phyloP scores from a whole-genome alignment of 1,140 invertebrate genomes.

The Temnothorax curvispinosus region DNA sequence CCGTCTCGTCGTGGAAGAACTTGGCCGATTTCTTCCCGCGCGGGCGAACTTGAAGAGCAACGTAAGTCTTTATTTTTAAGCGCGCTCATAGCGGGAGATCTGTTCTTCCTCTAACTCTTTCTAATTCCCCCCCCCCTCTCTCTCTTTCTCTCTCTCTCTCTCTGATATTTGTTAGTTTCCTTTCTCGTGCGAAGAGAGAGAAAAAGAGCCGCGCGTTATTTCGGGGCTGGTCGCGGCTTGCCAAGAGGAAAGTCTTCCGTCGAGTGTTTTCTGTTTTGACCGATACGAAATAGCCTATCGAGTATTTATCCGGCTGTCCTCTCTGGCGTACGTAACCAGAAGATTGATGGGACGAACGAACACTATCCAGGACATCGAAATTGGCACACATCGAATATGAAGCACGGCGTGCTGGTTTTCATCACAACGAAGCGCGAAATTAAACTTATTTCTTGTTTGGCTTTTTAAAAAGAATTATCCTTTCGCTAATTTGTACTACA shows the following conservation, averaged over 20 bases:
- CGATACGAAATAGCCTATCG: slow-evolving; percentile 31
- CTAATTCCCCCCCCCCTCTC: background rate
- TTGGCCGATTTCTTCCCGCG: slow-evolving; percentile 63
- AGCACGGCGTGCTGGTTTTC: background rate
- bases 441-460: background rate
- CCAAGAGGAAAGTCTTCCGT: slow-evolving; percentile 37
- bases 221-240: slow-evolving; percentile 31
- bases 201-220: slow-evolving; percentile 53
- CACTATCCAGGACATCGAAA: background rate
- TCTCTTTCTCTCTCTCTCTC: slow-evolving; percentile 13
- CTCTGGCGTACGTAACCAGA: slow-evolving; percentile 31
- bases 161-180: background rate
- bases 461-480: background rate
- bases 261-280: slow-evolving; percentile 48
- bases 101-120: slow-evolving; percentile 33
- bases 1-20: slow-evolving; percentile 22
- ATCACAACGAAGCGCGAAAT: background rate
- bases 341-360: slow-evolving; percentile 13
- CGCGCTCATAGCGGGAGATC: slow-evolving; percentile 58
- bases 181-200: slow-evolving; percentile 41
- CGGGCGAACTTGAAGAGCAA: slow-evolving; percentile 52
- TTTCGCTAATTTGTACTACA: background rate
- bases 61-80: slow-evolving; percentile 77
- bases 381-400: background rate
- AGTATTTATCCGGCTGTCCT: slow-evolving; percentile 5